Evolutionary conservation across 2,888 invertebrate genomes (phyloP).

Genomic region (Stratiomys singularior): DNA sequence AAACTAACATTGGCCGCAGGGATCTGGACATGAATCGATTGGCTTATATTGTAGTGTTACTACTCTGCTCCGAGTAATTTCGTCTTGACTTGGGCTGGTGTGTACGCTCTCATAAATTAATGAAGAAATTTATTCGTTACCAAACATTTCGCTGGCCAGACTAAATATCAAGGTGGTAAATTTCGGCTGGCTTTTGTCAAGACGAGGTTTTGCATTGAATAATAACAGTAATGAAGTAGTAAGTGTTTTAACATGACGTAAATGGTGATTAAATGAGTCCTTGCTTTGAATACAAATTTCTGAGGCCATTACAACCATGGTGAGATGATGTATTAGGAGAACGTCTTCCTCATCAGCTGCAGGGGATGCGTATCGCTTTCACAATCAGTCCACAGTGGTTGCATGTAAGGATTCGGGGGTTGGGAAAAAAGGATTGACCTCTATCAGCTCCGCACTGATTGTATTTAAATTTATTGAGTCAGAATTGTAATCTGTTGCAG

Average conservation of each 20-base stretch:
- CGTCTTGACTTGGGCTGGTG: background rate
- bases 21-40: conserved; percentile 35
- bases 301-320: background rate
- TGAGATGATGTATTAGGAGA: background rate
- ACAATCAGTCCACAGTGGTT: no score
- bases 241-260: conserved; percentile 57
- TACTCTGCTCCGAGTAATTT: background rate
- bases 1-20: conserved; percentile 45
- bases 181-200: conserved; percentile 5
- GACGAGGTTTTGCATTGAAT: conserved; percentile 47
- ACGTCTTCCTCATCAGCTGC: background rate
- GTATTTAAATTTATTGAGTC: no score
- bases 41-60: background rate
- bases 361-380: no score
- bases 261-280: conserved; percentile 56
- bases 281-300: conserved; percentile 56
- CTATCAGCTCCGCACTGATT: no score
- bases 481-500: no score
- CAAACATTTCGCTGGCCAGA: conserved; percentile 38
- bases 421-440: no score
- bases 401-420: no score
- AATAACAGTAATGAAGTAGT: conserved; percentile 57
- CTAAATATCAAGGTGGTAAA: background rate
- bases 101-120: conserved; percentile 54
- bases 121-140: conserved; percentile 56